These are phyloP conservation scores for Microdon myrmicae DNA, from an alignment of 2,888 invertebrate genomes.

Conservation along the genomic window DNA sequence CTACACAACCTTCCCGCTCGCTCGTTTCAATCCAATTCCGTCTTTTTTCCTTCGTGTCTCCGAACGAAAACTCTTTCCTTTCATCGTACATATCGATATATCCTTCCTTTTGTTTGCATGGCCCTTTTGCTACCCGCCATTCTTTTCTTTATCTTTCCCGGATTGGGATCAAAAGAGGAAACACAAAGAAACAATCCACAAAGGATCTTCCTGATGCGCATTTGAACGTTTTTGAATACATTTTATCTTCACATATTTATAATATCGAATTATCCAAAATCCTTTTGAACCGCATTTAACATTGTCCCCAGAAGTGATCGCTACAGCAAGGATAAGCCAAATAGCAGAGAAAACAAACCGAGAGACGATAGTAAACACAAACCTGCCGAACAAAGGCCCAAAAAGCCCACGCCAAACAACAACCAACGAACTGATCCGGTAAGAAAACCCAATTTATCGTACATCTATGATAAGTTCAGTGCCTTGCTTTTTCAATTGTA, in stretches of 20 bases:
- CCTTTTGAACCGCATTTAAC: not conserved
- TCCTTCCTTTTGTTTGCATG: no score
- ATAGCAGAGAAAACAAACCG: conserved; percentile 42
- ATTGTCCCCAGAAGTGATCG: conserved; percentile 37
- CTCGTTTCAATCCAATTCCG: no score
- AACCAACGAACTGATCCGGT: conserved; percentile 77
- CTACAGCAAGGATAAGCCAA: conserved; percentile 36
- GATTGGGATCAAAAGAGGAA: not conserved
- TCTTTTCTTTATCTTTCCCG: no score
- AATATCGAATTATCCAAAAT: not conserved
- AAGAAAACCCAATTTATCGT: conserved; percentile 57
- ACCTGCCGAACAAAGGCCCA: conserved; percentile 60
- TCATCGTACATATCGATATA: no score
- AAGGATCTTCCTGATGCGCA: no score
- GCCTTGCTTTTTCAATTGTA: no score
- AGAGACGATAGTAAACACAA: conserved; percentile 64
- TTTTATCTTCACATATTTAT: not conserved
- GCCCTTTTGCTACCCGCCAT: no score
- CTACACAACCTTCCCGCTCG: no score
- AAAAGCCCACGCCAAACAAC: conserved; percentile 76
- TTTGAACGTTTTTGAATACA: not conserved
- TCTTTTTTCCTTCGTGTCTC: no score
- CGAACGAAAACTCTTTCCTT: no score
- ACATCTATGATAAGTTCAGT: no score
- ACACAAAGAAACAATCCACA: not conserved